These are phyloP conservation scores for Ips typographus DNA, from an alignment of 1,140 invertebrate species.

Conservation along the genomic window DNA sequence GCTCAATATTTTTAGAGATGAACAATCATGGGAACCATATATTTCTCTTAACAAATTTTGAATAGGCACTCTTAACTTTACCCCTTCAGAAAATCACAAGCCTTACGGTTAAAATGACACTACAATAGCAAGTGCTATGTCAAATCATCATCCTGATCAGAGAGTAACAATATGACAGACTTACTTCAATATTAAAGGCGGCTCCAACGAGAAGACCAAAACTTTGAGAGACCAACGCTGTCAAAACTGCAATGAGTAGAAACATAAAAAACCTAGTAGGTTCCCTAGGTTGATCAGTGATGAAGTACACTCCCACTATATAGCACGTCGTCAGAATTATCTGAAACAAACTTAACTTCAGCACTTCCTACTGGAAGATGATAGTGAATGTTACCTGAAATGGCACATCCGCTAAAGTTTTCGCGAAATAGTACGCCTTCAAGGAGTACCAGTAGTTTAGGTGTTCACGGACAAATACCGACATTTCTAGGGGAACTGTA, in stretches of 20 bases:
- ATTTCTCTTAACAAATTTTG: too few species aligned
- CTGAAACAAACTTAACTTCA: slow-evolving; percentile 54
- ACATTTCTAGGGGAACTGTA: slow-evolving; percentile 92
- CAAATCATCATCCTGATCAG: too few species aligned
- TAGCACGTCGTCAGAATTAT: slow-evolving; percentile 88
- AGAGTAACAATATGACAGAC: neutral
- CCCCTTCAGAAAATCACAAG: too few species aligned
- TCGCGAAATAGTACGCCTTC: slow-evolving; percentile 94
- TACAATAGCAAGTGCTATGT: too few species aligned
- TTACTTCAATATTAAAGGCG: slow-evolving; percentile 80
- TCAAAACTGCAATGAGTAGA: slow-evolving; percentile 81
- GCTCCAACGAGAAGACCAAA: slow-evolving; percentile 91
- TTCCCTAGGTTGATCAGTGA: slow-evolving; percentile 91
- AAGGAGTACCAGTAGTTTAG: slow-evolving; percentile 97
- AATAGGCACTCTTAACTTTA: too few species aligned
- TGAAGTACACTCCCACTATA: slow-evolving; percentile 90
- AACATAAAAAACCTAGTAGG: slow-evolving; percentile 84
- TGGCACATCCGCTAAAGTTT: slow-evolving; percentile 91
- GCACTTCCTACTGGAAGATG: neutral
- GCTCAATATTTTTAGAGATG: too few species aligned
- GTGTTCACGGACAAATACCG: slow-evolving; percentile 91
- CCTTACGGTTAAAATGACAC: too few species aligned
- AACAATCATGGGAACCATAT: too few species aligned
- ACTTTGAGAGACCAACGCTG: slow-evolving; percentile 88
- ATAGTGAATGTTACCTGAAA: slow-evolving; percentile 11